phyloP scores from a whole-genome alignment of 2,113 vertebrate genomes.

The Phaethornis superciliosus region DNA sequence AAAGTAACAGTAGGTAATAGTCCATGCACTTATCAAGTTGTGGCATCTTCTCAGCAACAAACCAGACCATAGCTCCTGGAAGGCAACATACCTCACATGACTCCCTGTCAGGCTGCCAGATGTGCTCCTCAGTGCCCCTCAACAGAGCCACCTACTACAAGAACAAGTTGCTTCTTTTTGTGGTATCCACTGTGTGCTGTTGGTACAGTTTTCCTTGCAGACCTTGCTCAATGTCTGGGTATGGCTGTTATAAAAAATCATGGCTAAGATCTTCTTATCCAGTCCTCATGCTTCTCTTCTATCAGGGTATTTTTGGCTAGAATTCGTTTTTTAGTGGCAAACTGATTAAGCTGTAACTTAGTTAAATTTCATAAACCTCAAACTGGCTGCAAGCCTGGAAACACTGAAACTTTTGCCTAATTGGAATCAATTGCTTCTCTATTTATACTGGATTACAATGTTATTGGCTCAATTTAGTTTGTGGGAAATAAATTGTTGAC shows the following conservation, averaged over 20 bases:
- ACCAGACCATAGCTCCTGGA: no score
- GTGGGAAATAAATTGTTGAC: conserved; percentile 61
- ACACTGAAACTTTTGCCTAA: conserved; percentile 71
- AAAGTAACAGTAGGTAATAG: no score
- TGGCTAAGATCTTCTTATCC: not conserved
- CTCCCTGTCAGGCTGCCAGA: not conserved
- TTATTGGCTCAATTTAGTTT: conserved; percentile 64
- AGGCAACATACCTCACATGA: not conserved
- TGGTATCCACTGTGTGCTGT: not conserved
- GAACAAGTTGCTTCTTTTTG: not conserved
- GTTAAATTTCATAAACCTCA: conserved; percentile 70
- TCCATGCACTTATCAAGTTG: no score
- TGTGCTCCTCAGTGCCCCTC: not conserved
- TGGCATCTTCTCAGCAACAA: no score
- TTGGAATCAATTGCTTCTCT: conserved; percentile 68
- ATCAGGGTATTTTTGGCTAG: conserved; percentile 2
- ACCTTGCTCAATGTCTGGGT: not conserved
- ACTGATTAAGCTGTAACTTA: conserved; percentile 63
- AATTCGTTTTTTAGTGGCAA: not conserved
- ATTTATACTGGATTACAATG: conserved; percentile 60
- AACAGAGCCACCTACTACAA: not conserved
- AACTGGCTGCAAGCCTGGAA: conserved; percentile 71
- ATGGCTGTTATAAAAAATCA: not conserved
- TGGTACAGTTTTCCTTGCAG: not conserved
- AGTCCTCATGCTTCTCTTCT: not conserved